phyloP scores from a whole-genome alignment of 2,888 invertebrate genomes.

The Zygogramma bicolorata region DNA sequence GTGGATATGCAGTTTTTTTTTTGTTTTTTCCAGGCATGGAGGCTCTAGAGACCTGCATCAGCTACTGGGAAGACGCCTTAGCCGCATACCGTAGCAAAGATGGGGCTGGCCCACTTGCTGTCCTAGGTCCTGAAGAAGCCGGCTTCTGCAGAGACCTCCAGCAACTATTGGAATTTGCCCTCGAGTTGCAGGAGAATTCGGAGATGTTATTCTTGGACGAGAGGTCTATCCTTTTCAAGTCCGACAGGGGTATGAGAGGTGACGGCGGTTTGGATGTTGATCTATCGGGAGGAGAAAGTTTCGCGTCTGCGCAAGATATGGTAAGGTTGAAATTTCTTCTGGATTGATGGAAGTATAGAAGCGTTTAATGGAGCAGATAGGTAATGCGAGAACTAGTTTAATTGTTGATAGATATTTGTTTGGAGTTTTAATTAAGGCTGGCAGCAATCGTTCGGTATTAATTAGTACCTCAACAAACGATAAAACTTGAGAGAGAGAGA shows the following conservation, averaged over 20 bases:
- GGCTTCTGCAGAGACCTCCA: constrained; percentile 88
- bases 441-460: too few species aligned
- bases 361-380: too few species aligned
- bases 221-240: constrained; percentile 87
- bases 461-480: too few species aligned
- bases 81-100: constrained; percentile 78
- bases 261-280: constrained; percentile 67
- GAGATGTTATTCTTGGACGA: constrained; percentile 90
- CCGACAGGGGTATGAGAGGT: constrained; percentile 73
- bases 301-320: constrained; percentile 95
- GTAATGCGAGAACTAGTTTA: too few species aligned
- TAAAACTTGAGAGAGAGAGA: too few species aligned
- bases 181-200: constrained; percentile 87
- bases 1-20: too few species aligned
- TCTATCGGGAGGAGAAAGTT: constrained; percentile 93
- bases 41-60: constrained; percentile 90
- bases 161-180: constrained; percentile 83
- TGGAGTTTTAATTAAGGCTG: too few species aligned
- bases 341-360: too few species aligned
- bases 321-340: too few species aligned
- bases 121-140: constrained; percentile 87
- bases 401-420: too few species aligned
- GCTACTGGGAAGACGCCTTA: constrained; percentile 95
- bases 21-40: constrained; percentile 80
- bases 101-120: constrained; percentile 71